These are phyloP conservation scores for Pogonocichla stellata DNA, from an alignment of 2,113 vertebrate genomes.

Conservation along the genomic window DNA sequence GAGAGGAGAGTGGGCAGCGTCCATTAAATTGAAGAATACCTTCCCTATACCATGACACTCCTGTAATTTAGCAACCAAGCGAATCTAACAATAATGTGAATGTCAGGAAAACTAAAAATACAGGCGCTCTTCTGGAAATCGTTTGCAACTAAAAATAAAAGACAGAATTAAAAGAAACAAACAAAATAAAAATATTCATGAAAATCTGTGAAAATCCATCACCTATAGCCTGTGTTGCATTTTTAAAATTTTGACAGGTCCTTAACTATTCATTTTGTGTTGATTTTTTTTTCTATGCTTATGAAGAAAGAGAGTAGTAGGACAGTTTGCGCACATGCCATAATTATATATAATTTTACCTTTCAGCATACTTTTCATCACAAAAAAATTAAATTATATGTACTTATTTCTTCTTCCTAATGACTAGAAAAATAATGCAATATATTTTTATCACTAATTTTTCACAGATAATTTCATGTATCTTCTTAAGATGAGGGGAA, in stretches of 20 bases:
- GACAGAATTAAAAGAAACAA: background rate
- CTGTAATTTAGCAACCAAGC: background rate
- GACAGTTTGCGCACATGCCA: background rate
- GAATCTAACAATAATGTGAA: background rate
- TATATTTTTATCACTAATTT: background rate
- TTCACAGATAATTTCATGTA: background rate
- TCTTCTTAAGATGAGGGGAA: background rate
- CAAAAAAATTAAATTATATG: background rate
- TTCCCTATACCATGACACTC: background rate
- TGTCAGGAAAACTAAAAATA: background rate
- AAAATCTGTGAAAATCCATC: background rate
- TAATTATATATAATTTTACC: background rate
- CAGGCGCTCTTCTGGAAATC: background rate
- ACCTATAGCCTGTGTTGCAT: background rate
- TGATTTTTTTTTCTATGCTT: background rate
- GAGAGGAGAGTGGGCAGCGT: accelerated
- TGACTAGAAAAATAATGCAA: background rate
- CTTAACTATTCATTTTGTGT: background rate
- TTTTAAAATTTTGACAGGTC: background rate
- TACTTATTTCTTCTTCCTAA: background rate
- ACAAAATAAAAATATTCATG: background rate
- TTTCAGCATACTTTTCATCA: background rate
- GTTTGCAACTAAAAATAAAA: background rate
- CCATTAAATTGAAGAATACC: background rate
- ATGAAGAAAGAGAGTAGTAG: background rate